These are phyloP conservation scores for Caenorhabditis sinica DNA, from an alignment of 2,888 invertebrate species.

Conservation along the genomic window DNA sequence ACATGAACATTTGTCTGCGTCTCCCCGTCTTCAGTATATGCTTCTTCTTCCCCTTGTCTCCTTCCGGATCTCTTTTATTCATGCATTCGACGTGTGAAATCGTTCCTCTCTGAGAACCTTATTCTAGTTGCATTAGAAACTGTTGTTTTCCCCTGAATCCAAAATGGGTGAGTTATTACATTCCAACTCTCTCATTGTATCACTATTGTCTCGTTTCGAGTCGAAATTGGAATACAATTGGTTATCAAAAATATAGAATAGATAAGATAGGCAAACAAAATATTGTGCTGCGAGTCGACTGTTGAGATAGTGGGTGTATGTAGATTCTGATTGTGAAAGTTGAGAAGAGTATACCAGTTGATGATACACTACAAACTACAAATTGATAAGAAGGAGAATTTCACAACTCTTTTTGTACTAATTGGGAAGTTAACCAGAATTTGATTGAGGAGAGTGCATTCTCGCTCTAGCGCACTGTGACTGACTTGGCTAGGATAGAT, in stretches of 20 bases:
- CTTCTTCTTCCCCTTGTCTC: conserved; percentile 13
- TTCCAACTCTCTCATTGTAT: not conserved
- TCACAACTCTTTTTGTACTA: not conserved
- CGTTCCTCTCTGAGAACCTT: not conserved
- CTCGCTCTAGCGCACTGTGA: conserved; percentile 13
- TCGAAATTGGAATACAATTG: not conserved
- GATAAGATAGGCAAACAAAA: conserved; percentile 54
- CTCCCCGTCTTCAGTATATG: conserved; percentile 17
- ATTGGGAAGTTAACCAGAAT: too few relatives aligned
- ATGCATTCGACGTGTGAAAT: conserved; percentile 43
- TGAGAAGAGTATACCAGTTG: not conserved
- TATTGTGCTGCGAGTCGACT: not conserved
- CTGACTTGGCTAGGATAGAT: too few relatives aligned
- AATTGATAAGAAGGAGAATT: not conserved
- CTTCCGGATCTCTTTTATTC: conserved; percentile 14
- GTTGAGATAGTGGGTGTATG: conserved; percentile 1
- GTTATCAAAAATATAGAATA: conserved; percentile 13
- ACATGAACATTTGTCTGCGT: conserved; percentile 43
- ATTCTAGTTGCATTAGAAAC: conserved; percentile 15
- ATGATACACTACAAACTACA: conserved; percentile 11
- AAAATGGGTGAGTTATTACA: conserved; percentile 43
- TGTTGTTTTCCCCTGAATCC: not conserved
- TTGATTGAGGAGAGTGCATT: not conserved
- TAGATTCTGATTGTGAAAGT: not conserved
- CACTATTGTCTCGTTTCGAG: conserved; percentile 17